Evolutionary conservation across 2,113 vertebrate species (phyloP), one percentile per base, ranked within the genome.

Genomic region (Tachysurus vachellii): DNA sequence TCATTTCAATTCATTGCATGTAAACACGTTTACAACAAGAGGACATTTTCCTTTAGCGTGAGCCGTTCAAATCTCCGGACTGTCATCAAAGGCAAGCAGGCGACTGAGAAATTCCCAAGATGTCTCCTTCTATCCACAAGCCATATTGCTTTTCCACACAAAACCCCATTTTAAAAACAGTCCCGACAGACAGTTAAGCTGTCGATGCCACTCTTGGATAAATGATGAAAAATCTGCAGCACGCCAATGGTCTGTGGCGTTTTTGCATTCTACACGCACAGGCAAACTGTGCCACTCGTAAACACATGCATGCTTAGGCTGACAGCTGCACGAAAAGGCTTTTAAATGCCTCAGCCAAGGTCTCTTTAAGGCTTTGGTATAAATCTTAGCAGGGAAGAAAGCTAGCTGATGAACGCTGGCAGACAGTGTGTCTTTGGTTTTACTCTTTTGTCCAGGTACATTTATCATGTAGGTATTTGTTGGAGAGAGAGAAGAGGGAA

Each of bases 101-200:
- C 79, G 12, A 36, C 10, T 54, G 47, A 80, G 84, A 87, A 88
- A 91, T 88, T 89, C 86, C 85, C 88, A 73, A 82, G 82, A 90
- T 82, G 57, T 26, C 73, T 89, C 83, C 42, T 54, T 85, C 42
- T 81, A 85, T 81, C 90, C 88, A 83, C 88, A 83, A 31, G 19
- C 85, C 82, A 81, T 56, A 85, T 84, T 85, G 66, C 36, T 80
- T 85, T 83, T 81, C 82, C 89, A 89, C 88, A 82, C 77, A 47
- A 87, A 90, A 66, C 28, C 61, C 76, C 17, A 16, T 61, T 89
- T 88, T 36, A 79, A 88, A 88, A 91, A 86, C 88, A 86, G 71
- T 28, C 28, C 71, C 61, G 71, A 66, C 13, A 80, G 68, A 76
- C 83, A 83, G 54, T 89, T 86, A 90, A 83, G 88, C 66, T 77